Base-by-base conservation (phyloP, 1,140 invertebrate genomes). In the Protaetia brevitarsis region DNA sequence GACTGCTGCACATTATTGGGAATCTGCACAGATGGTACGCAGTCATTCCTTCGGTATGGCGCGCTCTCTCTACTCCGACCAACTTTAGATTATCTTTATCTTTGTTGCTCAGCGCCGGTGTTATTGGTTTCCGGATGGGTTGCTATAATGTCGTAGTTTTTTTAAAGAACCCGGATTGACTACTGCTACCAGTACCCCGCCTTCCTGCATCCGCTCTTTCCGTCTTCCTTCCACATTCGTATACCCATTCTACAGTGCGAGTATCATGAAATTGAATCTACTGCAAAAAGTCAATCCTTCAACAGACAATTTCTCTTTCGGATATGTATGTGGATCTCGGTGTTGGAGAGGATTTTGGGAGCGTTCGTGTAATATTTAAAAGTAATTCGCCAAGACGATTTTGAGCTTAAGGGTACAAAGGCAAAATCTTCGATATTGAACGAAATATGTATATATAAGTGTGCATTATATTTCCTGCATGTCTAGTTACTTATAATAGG, bases 1-100 rank as follows among this genome's bases (percentile, higher is more conserved):
- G 69, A 69, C 69, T 72, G 72, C 62, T 72, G 71, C 71, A 74
- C 72, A 74, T 74, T 74, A 74, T 74, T 74, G 72, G 70, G 69
- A 74, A 74, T 72, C 72, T 71, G 72, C 71, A 74, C 72, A 74
- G 72, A 74, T 74, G 72, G 68, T 71, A 69, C 72, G 66, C 41
- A 51, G 69, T 66, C 69, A 71, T 72, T 69, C 66, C 51, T 56
- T 64, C 65, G 65, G 62, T 56, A 29, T 68, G 34, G 59, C 63
- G 31, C 21, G 5, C 21, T 28, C 36, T 51, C 27, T 56, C 31
- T 19, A 37, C 19, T 29, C 19, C 45, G 11, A n/a, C 8, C 11
- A 63, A n/a, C 34, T 13, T 41, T 56, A 41, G 63, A 41, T 61
- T 30, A 36, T 63, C 60, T 68, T 63, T 64, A 64, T 65, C 64